These are phyloP conservation scores for Cyprinodon brontotheroides DNA, from an alignment of 2,113 vertebrate genomes.

Conservation along the genomic window DNA sequence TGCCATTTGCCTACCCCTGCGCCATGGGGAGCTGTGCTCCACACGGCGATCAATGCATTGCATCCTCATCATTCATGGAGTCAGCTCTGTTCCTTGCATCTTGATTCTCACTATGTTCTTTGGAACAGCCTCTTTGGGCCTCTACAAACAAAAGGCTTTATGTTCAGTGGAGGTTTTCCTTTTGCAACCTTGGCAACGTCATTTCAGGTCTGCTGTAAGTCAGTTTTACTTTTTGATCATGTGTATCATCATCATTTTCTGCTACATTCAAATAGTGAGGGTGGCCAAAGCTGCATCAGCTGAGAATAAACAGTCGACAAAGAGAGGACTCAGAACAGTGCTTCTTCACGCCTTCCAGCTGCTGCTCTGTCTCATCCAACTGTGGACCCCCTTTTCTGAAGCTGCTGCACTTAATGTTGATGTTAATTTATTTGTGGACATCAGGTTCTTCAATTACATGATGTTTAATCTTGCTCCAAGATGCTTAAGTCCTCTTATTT, in stretches of 20 bases:
- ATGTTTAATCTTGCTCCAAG: constrained; percentile 41
- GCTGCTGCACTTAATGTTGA: constrained; percentile 3
- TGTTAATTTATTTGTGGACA: neutral
- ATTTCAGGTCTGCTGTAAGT: constrained; percentile 9
- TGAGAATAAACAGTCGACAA: constrained; percentile 35
- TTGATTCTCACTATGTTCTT: constrained; percentile 17
- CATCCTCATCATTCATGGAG: constrained; percentile 45
- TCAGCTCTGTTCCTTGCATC: constrained; percentile 35
- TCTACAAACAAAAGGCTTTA: neutral
- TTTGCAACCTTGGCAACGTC: constrained; percentile 42
- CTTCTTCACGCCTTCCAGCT: constrained; percentile 66
- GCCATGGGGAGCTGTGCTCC: constrained; percentile 53
- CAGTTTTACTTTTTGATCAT: constrained; percentile 57
- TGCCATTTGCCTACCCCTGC: constrained; percentile 66
- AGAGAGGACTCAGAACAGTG: constrained; percentile 61
- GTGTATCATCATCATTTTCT: constrained; percentile 35
- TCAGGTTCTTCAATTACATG: constrained; percentile 43
- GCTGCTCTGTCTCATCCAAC: constrained; percentile 54
- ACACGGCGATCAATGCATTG: neutral
- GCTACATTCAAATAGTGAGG: constrained; percentile 55
- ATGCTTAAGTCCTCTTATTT: constrained; percentile 40
- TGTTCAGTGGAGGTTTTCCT: constrained; percentile 29
- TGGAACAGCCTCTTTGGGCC: neutral
- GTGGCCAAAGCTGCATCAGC: constrained; percentile 48
- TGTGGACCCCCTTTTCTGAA: constrained; percentile 61